Conservation (phyloP, 2,888 invertebrate genomes). For the Leptinotarsa haldemani region DNA sequence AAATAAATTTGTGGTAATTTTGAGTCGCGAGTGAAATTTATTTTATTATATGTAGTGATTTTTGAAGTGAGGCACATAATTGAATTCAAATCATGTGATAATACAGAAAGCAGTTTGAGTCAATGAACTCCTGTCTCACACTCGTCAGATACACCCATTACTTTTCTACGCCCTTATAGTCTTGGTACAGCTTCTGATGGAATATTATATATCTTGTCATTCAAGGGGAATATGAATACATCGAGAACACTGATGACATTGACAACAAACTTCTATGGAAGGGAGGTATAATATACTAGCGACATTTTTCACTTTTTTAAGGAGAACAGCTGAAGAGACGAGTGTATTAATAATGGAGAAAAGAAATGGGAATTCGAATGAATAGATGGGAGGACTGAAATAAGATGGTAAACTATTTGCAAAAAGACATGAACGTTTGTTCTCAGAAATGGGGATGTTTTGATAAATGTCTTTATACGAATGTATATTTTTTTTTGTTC, state of each 20-base stretch:
- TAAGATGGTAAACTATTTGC: slow-evolving; percentile 34
- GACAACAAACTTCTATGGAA: slow-evolving; percentile 42
- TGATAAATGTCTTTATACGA: not conserved
- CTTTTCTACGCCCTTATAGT: slow-evolving; percentile 30
- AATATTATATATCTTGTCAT: slow-evolving; percentile 40
- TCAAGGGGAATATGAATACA: slow-evolving; percentile 37
- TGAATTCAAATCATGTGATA: not conserved
- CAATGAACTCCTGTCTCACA: not conserved
- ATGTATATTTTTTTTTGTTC: no score
- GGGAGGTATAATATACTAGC: slow-evolving; percentile 34
- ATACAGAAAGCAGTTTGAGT: not conserved
- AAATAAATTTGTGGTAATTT: no score
- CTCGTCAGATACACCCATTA: slow-evolving; percentile 12
- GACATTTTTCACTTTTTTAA: slow-evolving; percentile 39
- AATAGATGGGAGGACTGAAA: slow-evolving; percentile 31
- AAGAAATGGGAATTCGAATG: slow-evolving; percentile 38
- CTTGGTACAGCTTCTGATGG: slow-evolving; percentile 32
- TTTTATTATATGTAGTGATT: no score
- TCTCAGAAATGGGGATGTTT: not conserved
- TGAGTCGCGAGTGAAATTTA: no score
- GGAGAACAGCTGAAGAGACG: slow-evolving; percentile 34
- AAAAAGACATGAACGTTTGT: slow-evolving; percentile 23
- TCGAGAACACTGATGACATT: slow-evolving; percentile 39
- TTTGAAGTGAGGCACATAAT: not conserved
- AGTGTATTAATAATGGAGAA: slow-evolving; percentile 33